Evolutionary conservation across 2,797 vertebrate genomes (phyloP).

Genomic region (Lemur catta): DNA sequence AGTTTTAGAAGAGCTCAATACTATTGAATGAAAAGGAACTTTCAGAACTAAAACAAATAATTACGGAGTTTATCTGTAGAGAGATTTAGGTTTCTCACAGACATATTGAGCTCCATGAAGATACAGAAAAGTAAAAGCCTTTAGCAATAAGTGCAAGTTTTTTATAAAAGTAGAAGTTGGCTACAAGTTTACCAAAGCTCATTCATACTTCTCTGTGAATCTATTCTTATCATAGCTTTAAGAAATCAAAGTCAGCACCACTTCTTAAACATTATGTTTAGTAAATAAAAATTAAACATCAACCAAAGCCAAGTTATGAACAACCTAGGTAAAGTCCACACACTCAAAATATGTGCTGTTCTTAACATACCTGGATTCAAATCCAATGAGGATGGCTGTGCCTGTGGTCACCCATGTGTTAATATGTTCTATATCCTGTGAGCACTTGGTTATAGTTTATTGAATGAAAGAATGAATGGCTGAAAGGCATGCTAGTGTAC

Average conservation of each 20-base stretch:
- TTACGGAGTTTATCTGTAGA: not conserved
- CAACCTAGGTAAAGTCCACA: not conserved
- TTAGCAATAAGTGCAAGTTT: not conserved
- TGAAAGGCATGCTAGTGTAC: not conserved
- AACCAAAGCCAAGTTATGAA: not conserved
- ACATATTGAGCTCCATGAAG: not conserved
- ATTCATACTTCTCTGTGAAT: not conserved
- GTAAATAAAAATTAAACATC: not conserved
- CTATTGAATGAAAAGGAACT: not conserved
- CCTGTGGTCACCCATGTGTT: not conserved
- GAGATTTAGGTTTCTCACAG: not conserved
- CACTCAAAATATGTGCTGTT: not conserved
- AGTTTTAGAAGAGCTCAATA: not conserved
- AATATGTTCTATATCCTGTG: not conserved
- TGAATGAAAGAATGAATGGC: not conserved
- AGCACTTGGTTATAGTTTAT: not conserved
- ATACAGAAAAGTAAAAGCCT: not conserved
- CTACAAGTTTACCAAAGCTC: not conserved
- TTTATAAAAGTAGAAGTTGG: not conserved
- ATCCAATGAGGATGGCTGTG: not conserved
- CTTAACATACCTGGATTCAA: not conserved
- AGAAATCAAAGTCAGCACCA: not conserved
- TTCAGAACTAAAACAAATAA: not conserved
- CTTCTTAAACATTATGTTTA: not conserved
- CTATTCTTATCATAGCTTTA: not conserved